These are phyloP conservation scores for Plestiodon gilberti DNA, from an alignment of 2,113 vertebrate species.

Conservation along the genomic window DNA sequence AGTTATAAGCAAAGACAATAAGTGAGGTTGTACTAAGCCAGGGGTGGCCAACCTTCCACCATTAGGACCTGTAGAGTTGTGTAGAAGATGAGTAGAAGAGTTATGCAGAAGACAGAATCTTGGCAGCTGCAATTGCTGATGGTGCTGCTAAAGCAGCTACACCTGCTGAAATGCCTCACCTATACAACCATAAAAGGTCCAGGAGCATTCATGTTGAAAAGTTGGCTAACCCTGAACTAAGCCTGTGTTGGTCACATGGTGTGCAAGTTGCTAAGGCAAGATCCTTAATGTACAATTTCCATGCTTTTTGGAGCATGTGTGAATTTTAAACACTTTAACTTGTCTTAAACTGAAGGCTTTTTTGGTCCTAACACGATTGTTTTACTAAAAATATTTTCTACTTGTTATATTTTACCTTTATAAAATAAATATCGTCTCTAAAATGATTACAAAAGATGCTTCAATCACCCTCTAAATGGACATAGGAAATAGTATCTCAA, in stretches of 20 bases:
- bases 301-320: not conserved
- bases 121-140: no score
- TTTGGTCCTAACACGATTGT: not conserved
- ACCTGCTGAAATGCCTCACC: no score
- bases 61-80: no score
- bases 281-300: not conserved
- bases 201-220: no score
- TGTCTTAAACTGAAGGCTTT: not conserved
- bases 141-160: no score
- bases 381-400: not conserved
- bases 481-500: slow-evolving; percentile 37
- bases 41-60: no score
- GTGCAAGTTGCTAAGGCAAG: not conserved
- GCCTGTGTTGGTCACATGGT: not conserved
- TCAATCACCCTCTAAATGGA: not conserved
- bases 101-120: no score
- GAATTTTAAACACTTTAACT: not conserved
- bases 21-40: not conserved
- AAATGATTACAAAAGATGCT: slow-evolving; percentile 1
- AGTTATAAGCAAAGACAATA: not conserved
- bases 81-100: no score
- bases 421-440: not conserved
- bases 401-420: not conserved
- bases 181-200: no score
- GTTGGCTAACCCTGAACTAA: no score